Base-by-base conservation (phyloP, 2,113 vertebrate species). In the Paradoxurus hermaphroditus region DNA sequence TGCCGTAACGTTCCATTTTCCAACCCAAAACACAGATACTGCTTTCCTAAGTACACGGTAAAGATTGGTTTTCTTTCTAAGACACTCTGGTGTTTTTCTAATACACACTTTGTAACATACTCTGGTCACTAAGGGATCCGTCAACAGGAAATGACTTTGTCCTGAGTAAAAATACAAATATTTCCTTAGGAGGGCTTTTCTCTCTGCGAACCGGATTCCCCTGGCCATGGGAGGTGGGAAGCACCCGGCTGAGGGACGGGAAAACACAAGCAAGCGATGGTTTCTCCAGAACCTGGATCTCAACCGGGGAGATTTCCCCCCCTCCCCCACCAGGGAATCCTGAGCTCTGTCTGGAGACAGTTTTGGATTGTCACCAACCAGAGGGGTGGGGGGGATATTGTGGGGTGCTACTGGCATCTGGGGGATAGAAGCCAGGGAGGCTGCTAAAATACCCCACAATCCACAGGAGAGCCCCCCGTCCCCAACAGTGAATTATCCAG, bases 321-420 rank as follows among this genome's bases (percentile, higher is more conserved):
- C 12, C 59, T 29, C 49, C 6, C 31, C 12, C 59, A 29, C 49
- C 6, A 27, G 59, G 62, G 73, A 53, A 31, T 25, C 36, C 1
- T 3, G 21, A 34, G 65, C 67, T 1, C 11, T 3, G 1, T 21
- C 86, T 70, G 23, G n/a, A 44, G 39, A 72, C 0, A 0, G 62
- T 46, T 41, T 36, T 12, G 31, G 8, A n/a, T 70, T n/a, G 12
- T 78, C 68, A 41, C 36, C 23, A 13, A 16, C 41, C 14, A 1
- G 27, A 4, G n/a, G 3, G n/a, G 31, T 4, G 10, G 62, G 51
- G 44, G 36, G 25, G 34, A 15, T 0, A 14, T 81, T 27, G 10
- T 0, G 2, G 1, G 34, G 0, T 14, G 49, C 29, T 36, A 0
- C 70, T 53, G 31, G 36, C 23, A 25, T 46, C 15, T 25, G 14